Evolutionary conservation across 2,797 vertebrate species (phyloP), one percentile per base, ranked within the genome.

Genomic region (Gobionotothen gibberifrons): DNA sequence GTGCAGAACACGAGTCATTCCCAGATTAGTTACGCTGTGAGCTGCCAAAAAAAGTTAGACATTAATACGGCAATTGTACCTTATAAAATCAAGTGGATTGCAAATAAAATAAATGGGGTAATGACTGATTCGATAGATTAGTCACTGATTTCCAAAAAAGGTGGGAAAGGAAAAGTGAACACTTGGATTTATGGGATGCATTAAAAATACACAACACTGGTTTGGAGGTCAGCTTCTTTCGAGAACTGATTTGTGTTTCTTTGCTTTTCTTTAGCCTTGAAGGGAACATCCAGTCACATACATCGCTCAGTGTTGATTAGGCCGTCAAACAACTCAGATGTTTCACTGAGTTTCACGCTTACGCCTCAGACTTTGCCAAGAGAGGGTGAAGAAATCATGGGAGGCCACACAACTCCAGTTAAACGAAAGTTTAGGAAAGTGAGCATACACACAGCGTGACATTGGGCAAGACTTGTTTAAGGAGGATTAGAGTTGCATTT

Each of bases 401-500:
- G 58, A 62, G 63, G 81, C 78, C 76, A 69, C 48, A 69, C 71
- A 69, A 64, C 81, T 86, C 58, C 58, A 67, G 62, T 64, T 86
- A 89, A 92, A 90, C 84, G 85, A 92, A 87, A 75, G 76, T 78
- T 80, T 61, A 79, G 87, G 87, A 81, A 69, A 79, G 78, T 84
- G 76, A 89, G 80, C 36, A 80, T 85, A 84, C 89, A 74, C 68
- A 84, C 83, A 82, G 80, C 69, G 82, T 85, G 85, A 89, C 87
- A 89, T 77, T 72, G 87, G 79, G 67, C 83, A 81, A 76, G 87
- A 88, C 74, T 90, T 82, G 86, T 88, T 91, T 82, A 80, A 85
- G 72, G 29, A 79, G 84, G 84, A 92, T 92, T 90, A 87, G 69
- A 90, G 86, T 79, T 82, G 76, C 89, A 85, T 81, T 86, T 81